Conservation (phyloP, 23 tunicate genomes). For the Styela plicata region DNA sequence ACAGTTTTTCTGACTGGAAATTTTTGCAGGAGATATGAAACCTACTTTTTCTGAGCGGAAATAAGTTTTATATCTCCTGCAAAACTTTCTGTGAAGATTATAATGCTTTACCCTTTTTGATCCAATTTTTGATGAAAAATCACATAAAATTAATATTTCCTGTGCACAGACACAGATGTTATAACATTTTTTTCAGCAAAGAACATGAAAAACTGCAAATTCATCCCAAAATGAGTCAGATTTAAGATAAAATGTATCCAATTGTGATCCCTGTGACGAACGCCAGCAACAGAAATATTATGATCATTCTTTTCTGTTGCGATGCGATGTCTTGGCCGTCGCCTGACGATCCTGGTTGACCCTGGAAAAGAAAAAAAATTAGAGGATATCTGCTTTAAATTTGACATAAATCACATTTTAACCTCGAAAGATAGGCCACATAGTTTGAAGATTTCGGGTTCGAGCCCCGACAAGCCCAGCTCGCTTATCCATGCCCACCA, state of each 20-base stretch:
- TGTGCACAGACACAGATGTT: neutral
- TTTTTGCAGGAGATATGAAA: too few relatives aligned
- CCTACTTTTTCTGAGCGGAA: neutral
- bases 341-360: conserved; percentile 3
- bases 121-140: neutral
- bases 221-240: neutral
- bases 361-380: conserved; percentile 17
- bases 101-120: neutral
- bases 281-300: conserved; percentile 17
- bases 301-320: conserved; percentile 26
- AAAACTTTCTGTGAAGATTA: too few relatives aligned
- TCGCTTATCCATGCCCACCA: too few relatives aligned
- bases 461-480: too few relatives aligned
- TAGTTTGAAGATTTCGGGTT: too few relatives aligned
- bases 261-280: conserved; percentile 32
- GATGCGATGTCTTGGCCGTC: neutral
- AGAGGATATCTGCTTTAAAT: too few relatives aligned
- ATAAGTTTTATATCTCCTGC: neutral
- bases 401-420: too few relatives aligned
- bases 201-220: neutral
- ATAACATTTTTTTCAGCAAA: neutral
- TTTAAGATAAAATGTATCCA: conserved; percentile 32
- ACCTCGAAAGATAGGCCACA: too few relatives aligned
- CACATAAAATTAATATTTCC: neutral
- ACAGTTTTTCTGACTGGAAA: neutral